These are phyloP conservation scores for Polylopha cassiicola DNA, from an alignment of 2,888 invertebrate species.

Conservation along the genomic window DNA sequence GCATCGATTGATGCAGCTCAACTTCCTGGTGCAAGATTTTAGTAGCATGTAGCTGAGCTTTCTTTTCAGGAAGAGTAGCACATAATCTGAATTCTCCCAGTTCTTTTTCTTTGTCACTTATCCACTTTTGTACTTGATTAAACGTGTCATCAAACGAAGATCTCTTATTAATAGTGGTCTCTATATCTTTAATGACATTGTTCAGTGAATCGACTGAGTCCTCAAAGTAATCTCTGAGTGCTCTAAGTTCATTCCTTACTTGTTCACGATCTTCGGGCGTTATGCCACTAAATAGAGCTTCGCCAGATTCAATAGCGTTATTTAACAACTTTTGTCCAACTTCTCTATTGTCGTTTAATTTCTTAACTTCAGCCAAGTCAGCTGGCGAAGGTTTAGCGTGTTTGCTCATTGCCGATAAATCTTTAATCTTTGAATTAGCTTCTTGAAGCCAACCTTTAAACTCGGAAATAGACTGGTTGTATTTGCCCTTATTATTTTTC, in stretches of 20 bases:
- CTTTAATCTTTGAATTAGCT: conserved; percentile 84
- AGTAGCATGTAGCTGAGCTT: conserved; percentile 88
- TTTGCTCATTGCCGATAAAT: conserved; percentile 84
- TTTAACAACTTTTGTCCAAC: conserved; percentile 87
- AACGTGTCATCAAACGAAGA: conserved; percentile 96
- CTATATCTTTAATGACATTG: conserved; percentile 89
- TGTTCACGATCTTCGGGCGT: conserved; percentile 91
- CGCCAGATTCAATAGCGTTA: conserved; percentile 90
- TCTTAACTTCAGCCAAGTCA: conserved; percentile 86
- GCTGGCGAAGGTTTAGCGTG: conserved; percentile 86
- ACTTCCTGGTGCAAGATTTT: conserved; percentile 91
- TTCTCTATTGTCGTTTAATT: conserved; percentile 84
- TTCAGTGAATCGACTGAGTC: conserved; percentile 90
- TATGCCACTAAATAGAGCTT: conserved; percentile 90
- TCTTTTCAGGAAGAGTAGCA: conserved; percentile 91
- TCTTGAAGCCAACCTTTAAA: conserved; percentile 88
- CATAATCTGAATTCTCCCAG: conserved; percentile 83
- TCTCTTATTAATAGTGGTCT: conserved; percentile 91
- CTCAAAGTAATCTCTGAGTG: conserved; percentile 89
- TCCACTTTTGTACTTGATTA: conserved; percentile 91
- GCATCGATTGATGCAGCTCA: conserved; percentile 87
- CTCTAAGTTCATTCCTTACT: conserved; percentile 88
- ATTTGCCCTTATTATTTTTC: conserved; percentile 82
- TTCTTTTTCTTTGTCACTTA: conserved; percentile 86
- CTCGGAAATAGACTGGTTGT: conserved; percentile 80